These are phyloP conservation scores for Ophiodon elongatus DNA, from an alignment of 2,113 vertebrate species.

Conservation along the genomic window DNA sequence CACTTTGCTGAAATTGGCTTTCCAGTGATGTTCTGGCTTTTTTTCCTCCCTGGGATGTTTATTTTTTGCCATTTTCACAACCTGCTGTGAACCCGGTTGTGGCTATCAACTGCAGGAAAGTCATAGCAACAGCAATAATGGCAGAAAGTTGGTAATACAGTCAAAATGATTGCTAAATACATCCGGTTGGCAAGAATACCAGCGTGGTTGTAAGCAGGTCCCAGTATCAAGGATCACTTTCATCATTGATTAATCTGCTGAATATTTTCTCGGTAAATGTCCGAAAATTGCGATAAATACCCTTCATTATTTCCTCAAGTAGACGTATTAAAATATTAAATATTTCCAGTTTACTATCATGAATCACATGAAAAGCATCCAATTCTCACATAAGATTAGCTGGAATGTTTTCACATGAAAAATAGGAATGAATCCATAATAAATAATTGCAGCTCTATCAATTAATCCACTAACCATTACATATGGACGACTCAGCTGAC, in stretches of 20 bases:
- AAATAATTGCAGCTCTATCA: background rate
- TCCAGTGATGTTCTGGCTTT: constrained; percentile 11
- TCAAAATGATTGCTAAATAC: constrained; percentile 27
- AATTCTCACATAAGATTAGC: background rate
- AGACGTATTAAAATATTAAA: background rate
- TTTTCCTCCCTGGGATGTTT: constrained; percentile 4
- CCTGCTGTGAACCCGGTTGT: background rate
- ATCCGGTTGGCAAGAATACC: background rate
- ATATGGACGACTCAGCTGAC: background rate
- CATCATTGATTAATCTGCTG: background rate
- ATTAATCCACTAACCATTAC: background rate
- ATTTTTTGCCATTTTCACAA: constrained; percentile 1
- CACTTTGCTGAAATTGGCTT: constrained; percentile 10
- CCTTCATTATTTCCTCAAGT: background rate
- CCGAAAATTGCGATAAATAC: background rate
- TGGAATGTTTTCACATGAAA: background rate
- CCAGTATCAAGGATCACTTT: background rate
- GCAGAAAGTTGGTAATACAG: constrained; percentile 6
- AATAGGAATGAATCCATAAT: too few relatives aligned
- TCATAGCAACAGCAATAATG: constrained; percentile 14
- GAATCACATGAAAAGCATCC: background rate
- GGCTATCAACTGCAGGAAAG: constrained; percentile 15
- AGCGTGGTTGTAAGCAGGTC: too few relatives aligned
- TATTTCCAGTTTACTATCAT: background rate
- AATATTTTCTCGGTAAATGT: background rate